Percentiles rank a stretch among this genome's conserved stretches.
Evolutionary conservation across 1,140 invertebrate species (phyloP).

Genomic region (Linepithema humile): DNA sequence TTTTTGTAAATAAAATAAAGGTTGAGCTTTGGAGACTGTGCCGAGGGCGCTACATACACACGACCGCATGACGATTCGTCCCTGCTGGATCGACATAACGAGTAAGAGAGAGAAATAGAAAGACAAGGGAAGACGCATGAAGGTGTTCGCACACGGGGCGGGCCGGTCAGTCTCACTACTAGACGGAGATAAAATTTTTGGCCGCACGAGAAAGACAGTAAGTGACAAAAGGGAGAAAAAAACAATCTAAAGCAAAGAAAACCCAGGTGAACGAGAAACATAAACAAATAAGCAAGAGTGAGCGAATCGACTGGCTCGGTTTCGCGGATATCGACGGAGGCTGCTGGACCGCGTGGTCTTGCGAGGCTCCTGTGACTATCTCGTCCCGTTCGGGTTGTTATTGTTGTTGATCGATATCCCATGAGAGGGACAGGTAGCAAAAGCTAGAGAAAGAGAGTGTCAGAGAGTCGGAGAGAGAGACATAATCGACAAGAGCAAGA

Average conservation of each 20-base stretch:
- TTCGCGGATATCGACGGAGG: constrained; percentile 29
- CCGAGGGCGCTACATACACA: not conserved
- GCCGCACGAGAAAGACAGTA: not conserved
- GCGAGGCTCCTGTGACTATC: not conserved
- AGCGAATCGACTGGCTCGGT: constrained; percentile 24
- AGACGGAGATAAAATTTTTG: constrained; percentile 51
- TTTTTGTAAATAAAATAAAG: not conserved
- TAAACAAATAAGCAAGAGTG: not conserved
- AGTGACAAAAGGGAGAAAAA: not conserved
- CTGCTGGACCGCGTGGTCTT: constrained; percentile 51
- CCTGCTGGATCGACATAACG: constrained; percentile 14
- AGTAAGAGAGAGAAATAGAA: constrained; percentile 47
- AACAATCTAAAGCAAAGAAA: not conserved
- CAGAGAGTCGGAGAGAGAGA: not conserved
- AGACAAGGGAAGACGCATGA: constrained; percentile 41
- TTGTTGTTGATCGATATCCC: constrained; percentile 63
- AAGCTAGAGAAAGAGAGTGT: not conserved
- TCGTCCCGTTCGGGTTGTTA: constrained; percentile 32
- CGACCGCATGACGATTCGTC: not conserved
- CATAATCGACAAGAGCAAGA: not conserved
- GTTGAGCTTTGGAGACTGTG: not conserved
- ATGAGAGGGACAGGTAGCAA: not conserved
- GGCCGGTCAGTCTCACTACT: constrained; percentile 64
- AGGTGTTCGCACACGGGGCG: constrained; percentile 64
- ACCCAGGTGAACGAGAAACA: not conserved